These are phyloP conservation scores for Diorhabda elongata DNA, from an alignment of 1,140 invertebrate genomes.

Conservation along the genomic window DNA sequence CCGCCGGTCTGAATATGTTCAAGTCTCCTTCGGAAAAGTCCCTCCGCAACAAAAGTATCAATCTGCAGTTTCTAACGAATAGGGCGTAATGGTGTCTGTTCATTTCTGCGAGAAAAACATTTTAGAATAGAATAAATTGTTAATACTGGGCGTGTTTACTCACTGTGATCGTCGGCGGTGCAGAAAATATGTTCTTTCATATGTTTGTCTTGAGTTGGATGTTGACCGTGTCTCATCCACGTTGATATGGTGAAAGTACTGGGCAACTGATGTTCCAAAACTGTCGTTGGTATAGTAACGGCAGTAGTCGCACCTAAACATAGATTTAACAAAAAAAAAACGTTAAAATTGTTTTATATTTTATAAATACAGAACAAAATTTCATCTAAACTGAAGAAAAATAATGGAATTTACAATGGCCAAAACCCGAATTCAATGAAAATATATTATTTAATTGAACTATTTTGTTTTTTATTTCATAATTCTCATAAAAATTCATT, in stretches of 20 bases:
- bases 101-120: slow-evolving; percentile 69
- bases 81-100: slow-evolving; percentile 97
- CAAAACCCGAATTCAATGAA: no score
- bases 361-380: no score
- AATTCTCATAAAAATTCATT: no score
- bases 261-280: slow-evolving; percentile 71
- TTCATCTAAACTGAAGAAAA: no score
- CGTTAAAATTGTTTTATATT: background rate
- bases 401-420: no score
- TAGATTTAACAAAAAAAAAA: background rate
- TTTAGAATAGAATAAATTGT: background rate
- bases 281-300: slow-evolving; percentile 72
- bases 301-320: slow-evolving; percentile 58
- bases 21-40: slow-evolving; percentile 90
- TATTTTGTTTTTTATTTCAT: no score
- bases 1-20: slow-evolving; percentile 94
- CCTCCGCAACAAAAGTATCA: slow-evolving; percentile 86
- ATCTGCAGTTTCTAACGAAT: slow-evolving; percentile 92
- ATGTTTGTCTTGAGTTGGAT: slow-evolving; percentile 74
- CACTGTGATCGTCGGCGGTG: slow-evolving; percentile 93
- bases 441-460: no score
- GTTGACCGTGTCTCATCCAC: slow-evolving; percentile 82
- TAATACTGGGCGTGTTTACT: slow-evolving; percentile 47
- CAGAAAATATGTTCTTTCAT: slow-evolving; percentile 93
- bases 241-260: slow-evolving; percentile 84